These are phyloP conservation scores for Scaptomyza reducta DNA, from an alignment of 2,888 invertebrate species.

Conservation along the genomic window DNA sequence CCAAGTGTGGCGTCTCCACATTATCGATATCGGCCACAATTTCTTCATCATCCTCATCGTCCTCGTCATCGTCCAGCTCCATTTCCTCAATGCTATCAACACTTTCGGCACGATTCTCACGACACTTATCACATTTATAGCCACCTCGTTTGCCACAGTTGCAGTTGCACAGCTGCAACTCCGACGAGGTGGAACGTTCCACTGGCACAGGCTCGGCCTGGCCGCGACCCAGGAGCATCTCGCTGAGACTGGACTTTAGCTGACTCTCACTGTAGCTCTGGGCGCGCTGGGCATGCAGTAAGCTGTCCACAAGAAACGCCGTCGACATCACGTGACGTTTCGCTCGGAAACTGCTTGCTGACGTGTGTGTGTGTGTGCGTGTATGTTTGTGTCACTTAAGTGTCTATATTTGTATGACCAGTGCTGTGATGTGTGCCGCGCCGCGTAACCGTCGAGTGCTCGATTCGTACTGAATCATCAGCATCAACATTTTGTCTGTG, in stretches of 20 bases:
- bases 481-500: slow-evolving; percentile 23
- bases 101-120: slow-evolving; percentile 70
- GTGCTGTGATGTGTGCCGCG: slow-evolving; percentile 38
- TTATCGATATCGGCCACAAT: slow-evolving; percentile 74
- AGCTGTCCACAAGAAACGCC: slow-evolving; percentile 83
- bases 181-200: slow-evolving; percentile 30
- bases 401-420: slow-evolving; percentile 38
- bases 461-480: slow-evolving; percentile 70
- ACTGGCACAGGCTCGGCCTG: slow-evolving; percentile 30
- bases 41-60: slow-evolving; percentile 67
- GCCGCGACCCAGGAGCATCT: slow-evolving; percentile 81
- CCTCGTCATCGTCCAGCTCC: slow-evolving; percentile 73
- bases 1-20: slow-evolving; percentile 60
- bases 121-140: slow-evolving; percentile 77
- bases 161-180: slow-evolving; percentile 48
- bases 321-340: slow-evolving; percentile 81
- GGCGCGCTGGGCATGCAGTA: slow-evolving; percentile 81
- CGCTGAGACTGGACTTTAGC: slow-evolving; percentile 66
- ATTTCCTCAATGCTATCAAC: slow-evolving; percentile 79
- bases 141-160: slow-evolving; percentile 70
- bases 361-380: background rate
- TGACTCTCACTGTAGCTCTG: slow-evolving; percentile 75
- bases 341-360: background rate
- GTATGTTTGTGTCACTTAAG: background rate
- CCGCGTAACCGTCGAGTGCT: slow-evolving; percentile 76